These are phyloP conservation scores for Rhopilema esculentum DNA, from an alignment of 30 jellyfish, hydroid and myxozoan species.

Conservation along the genomic window DNA sequence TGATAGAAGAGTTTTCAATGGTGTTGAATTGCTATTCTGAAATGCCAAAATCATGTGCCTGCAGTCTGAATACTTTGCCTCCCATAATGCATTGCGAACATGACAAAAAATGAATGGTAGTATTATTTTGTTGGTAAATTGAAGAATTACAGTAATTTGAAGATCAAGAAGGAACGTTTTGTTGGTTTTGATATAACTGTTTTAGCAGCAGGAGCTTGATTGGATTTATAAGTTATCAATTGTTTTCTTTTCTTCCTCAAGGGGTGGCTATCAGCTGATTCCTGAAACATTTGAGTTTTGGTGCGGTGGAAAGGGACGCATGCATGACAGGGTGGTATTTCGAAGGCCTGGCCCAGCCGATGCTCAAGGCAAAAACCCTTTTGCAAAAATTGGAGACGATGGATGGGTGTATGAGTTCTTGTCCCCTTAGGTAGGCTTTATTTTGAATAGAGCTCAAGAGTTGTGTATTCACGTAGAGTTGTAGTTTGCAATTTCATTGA, in stretches of 20 bases:
- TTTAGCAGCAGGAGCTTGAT: not conserved
- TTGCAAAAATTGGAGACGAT: conserved; percentile 68
- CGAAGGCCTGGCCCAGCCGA: conserved; percentile 50
- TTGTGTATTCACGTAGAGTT: no score
- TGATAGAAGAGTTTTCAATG: no score
- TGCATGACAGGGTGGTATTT: conserved; percentile 89
- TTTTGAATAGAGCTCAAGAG: no score
- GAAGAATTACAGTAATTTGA: no score
- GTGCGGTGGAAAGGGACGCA: conserved; percentile 93
- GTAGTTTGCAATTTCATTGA: no score
- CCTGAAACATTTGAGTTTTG: conserved; percentile 89
- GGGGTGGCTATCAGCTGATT: conserved; percentile 94
- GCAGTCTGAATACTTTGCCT: no score
- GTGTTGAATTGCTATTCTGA: no score
- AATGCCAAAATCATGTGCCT: no score
- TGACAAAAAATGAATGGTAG: no score
- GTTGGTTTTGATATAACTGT: not conserved
- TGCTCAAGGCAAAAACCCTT: not conserved
- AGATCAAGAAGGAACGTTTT: no score
- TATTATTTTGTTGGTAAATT: no score
- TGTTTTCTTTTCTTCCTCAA: not conserved
- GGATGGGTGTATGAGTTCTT: conserved; percentile 87
- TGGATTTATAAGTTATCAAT: not conserved
- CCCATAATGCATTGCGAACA: no score
- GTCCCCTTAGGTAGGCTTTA: conserved; percentile 88